These are phyloP conservation scores for Globia sparganii DNA, from an alignment of 2,888 invertebrate species.

Conservation along the genomic window DNA sequence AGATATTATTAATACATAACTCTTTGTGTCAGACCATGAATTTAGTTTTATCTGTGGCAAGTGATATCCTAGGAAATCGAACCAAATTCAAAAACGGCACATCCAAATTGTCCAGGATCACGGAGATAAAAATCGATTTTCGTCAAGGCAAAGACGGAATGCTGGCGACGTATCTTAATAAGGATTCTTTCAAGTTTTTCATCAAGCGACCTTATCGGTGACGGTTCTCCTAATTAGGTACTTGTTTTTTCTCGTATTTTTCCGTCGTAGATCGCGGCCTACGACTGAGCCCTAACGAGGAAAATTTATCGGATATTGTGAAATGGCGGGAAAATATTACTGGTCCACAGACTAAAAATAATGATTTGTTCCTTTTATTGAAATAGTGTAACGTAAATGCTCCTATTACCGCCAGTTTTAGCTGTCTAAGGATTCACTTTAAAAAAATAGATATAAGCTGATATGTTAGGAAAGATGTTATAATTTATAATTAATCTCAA, in stretches of 20 bases:
- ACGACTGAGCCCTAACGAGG: conserved; percentile 35
- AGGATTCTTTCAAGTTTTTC: conserved; percentile 73
- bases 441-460: too few relatives aligned
- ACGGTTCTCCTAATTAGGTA: conserved; percentile 66
- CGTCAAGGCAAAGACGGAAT: conserved; percentile 61
- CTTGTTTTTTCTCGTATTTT: conserved; percentile 59
- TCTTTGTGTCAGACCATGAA: too few relatives aligned
- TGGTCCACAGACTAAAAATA: conserved; percentile 23
- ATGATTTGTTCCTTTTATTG: conserved; percentile 4
- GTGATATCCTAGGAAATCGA: not conserved
- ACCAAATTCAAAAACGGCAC: conserved; percentile 19
- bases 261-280: conserved; percentile 19
- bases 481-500: too few relatives aligned
- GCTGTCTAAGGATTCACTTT: too few relatives aligned
- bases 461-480: too few relatives aligned
- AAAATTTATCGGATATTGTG: conserved; percentile 48
- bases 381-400: too few relatives aligned
- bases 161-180: conserved; percentile 72
- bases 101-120: conserved; percentile 33
- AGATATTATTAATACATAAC: too few relatives aligned
- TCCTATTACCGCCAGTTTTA: too few relatives aligned
- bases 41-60: not conserved
- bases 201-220: conserved; percentile 68
- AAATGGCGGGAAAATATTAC: conserved; percentile 42
- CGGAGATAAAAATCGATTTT: conserved; percentile 60